Conservation (phyloP, 2,113 vertebrate species). For the Melanotaenia duboulayi region DNA sequence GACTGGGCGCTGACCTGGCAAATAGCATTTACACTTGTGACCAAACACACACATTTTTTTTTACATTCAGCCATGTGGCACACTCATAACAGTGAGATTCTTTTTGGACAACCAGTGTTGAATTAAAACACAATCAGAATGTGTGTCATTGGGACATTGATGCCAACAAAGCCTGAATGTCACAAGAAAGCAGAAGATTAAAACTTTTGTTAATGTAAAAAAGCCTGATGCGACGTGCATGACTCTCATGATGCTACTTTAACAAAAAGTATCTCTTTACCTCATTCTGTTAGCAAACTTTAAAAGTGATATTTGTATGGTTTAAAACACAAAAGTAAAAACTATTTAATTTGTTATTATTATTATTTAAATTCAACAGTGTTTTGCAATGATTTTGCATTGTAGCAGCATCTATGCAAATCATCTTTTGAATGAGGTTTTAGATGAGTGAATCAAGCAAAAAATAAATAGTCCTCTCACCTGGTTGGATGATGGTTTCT, state of each 20-base stretch:
- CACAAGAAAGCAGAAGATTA: slow-evolving; percentile 15
- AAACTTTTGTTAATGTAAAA: slow-evolving; percentile 6
- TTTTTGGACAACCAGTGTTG: slow-evolving; percentile 64
- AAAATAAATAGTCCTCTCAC: slow-evolving; percentile 27
- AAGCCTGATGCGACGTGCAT: background rate
- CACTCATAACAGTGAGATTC: slow-evolving; percentile 57
- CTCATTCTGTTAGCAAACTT: background rate
- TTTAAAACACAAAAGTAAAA: too few species aligned
- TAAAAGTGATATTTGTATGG: background rate
- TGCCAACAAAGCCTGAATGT: slow-evolving; percentile 23
- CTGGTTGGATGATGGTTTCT: slow-evolving; percentile 55
- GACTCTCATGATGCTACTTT: too few species aligned
- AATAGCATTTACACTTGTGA: slow-evolving; percentile 17
- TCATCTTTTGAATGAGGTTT: background rate
- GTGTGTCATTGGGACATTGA: slow-evolving; percentile 49
- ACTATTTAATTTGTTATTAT: too few species aligned
- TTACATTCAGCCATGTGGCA: slow-evolving; percentile 45
- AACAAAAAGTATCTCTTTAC: background rate
- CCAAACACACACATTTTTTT: slow-evolving; percentile 23
- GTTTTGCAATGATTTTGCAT: background rate
- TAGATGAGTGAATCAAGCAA: background rate
- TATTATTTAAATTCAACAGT: too few species aligned
- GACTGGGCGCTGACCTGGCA: slow-evolving; percentile 28
- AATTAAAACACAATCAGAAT: slow-evolving; percentile 59
- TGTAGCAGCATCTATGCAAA: background rate